Conservation (phyloP, 2,888 invertebrate genomes). For the Lepidochitona cinerea region DNA sequence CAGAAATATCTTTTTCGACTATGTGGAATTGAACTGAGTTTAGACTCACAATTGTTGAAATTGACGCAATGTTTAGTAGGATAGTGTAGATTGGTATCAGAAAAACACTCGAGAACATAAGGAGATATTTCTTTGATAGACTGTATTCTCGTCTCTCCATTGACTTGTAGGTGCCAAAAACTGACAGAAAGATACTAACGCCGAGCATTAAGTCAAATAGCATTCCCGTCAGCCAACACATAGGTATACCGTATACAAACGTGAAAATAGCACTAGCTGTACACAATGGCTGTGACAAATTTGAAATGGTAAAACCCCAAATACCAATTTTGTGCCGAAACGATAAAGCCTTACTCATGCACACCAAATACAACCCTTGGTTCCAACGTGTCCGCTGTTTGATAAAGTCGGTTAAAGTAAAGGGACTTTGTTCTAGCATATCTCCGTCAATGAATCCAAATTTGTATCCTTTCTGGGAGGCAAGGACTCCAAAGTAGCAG, state of each 20-base stretch:
- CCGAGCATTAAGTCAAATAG: not conserved
- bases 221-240: not conserved
- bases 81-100: not conserved
- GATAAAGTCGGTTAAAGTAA: slow-evolving; percentile 53
- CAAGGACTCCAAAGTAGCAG: slow-evolving; percentile 56
- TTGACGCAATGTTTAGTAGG: not conserved
- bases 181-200: not conserved
- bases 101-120: not conserved
- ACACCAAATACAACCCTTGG: slow-evolving; percentile 52
- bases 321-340: slow-evolving; percentile 48
- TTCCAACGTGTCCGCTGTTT: slow-evolving; percentile 58
- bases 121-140: not conserved
- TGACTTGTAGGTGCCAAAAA: not conserved
- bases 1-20: no score
- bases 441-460: slow-evolving; percentile 62
- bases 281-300: not conserved
- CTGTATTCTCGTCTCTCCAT: not conserved
- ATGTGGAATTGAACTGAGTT: not conserved
- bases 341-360: slow-evolving; percentile 46
- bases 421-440: slow-evolving; percentile 62
- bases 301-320: not conserved
- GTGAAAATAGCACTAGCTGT: not conserved
- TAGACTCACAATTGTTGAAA: not conserved
- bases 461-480: slow-evolving; percentile 52
- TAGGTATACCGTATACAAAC: not conserved